phyloP scores from a whole-genome alignment of 1,140 invertebrate species.

The Lepidurus apus region DNA sequence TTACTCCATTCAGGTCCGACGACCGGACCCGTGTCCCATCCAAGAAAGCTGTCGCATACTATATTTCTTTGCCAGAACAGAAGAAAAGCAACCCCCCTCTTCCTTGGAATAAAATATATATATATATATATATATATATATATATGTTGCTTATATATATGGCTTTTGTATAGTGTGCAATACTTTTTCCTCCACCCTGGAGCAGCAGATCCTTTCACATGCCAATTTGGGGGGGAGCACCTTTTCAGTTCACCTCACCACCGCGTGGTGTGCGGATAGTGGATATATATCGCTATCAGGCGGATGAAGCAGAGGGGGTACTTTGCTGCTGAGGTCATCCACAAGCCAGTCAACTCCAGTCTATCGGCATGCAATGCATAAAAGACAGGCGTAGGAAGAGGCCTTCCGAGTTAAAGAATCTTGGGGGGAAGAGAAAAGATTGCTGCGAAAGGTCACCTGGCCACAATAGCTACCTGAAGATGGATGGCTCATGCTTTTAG shows the following conservation, averaged over 20 bases:
- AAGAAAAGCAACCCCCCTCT: background rate
- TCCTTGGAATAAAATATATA: background rate
- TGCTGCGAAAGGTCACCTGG: background rate
- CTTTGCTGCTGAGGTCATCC: background rate
- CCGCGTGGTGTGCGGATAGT: background rate
- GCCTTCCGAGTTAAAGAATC: constrained; percentile 4
- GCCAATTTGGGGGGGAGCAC: background rate
- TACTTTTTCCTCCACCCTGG: background rate
- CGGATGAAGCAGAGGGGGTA: background rate
- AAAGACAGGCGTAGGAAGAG: constrained; percentile 9
- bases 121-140: constrained; percentile 13
- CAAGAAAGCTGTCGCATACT: constrained; percentile 12
- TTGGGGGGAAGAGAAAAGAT: background rate
- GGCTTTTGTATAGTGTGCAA: constrained; percentile 5
- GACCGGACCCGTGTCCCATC: background rate
- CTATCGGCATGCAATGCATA: background rate
- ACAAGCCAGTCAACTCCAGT: background rate
- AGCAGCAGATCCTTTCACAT: background rate
- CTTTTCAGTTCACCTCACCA: background rate
- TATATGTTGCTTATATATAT: background rate
- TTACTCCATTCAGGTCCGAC: background rate
- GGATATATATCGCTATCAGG: too few relatives aligned
- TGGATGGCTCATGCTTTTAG: constrained; percentile 11
- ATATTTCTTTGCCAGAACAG: background rate
- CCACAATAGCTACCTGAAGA: constrained; percentile 13